Base-by-base conservation (phyloP, 2,797 vertebrate genomes). In the Smutsia temminckii region DNA sequence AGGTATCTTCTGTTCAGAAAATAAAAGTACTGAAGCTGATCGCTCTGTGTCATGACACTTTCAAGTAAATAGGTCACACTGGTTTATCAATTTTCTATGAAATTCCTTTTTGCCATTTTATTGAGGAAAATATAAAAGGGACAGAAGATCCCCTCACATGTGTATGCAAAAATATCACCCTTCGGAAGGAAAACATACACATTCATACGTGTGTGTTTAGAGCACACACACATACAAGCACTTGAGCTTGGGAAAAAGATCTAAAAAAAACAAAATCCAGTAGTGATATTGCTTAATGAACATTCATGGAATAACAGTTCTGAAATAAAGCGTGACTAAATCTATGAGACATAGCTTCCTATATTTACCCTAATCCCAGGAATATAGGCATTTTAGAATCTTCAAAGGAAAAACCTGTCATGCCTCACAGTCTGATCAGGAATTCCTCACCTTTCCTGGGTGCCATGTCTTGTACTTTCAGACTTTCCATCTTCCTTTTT, bases 121-220 rank as follows among this genome's bases (percentile, higher is more conserved):
- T 89, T 95, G 55, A 34, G 11, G 57, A 77, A 86, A 72, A 79
- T 81, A 11, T 51, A 88, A 96, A 81, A 78, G 12, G 78, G 81
- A 71, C 32, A 85, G 40, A 96, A 95, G 93, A 89, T 74, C 8
- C 2, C 21, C 71, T 46, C 17, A 68, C 8, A 42, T 64, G 23
- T 14, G n/a, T 42, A 20, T 89, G 53, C 40, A 40, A 59, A 86
- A 91, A 79, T n/a, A 17, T 57, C 17, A 87, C 42, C 12, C 16
- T 85, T 57, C 5, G 14, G n/a, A 11, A 40, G 53, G 59, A 91
- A 72, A 25, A 6, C 51, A 14, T 27, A 42, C 13, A 32, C 3
- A 27, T 61, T 85, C 32, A 64, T 12, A 59, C 16, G 71, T 3
- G 37, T 37, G 12, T 80, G 18, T 81, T 93, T 83, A 37, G 23